phyloP scores from a whole-genome alignment of 64 coral and sea anemone species.

The Montipora foliosa region DNA sequence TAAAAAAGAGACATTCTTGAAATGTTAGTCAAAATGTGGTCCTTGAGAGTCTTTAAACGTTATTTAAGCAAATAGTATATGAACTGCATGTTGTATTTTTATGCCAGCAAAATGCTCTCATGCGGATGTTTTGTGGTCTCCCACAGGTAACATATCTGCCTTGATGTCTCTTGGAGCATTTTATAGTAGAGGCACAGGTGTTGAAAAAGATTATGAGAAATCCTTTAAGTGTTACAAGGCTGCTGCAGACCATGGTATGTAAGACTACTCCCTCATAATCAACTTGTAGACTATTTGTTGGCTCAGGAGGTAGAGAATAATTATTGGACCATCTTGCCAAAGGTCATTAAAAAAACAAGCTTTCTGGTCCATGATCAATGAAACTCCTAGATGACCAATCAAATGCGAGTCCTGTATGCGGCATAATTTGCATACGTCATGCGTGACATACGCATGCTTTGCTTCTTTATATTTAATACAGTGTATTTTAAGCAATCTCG shows the following conservation, averaged over 20 bases:
- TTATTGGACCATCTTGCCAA: too few species aligned
- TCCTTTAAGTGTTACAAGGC: slow-evolving; percentile 79
- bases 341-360: too few species aligned
- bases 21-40: not conserved
- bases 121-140: not conserved
- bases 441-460: too few species aligned
- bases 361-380: too few species aligned
- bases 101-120: not conserved
- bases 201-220: slow-evolving; percentile 73
- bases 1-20: not conserved
- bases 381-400: too few species aligned
- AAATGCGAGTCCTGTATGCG: too few species aligned
- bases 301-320: too few species aligned
- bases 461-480: too few species aligned
- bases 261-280: not conserved
- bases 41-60: not conserved
- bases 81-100: too few species aligned
- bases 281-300: too few species aligned
- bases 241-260: slow-evolving; percentile 85
- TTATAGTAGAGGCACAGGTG: slow-evolving; percentile 84
- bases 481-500: too few species aligned
- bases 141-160: slow-evolving; percentile 78
- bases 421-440: too few species aligned
- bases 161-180: slow-evolving; percentile 87
- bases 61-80: not conserved